Percentiles rank a stretch among this genome's conserved stretches.
These are phyloP conservation scores for Tenthredo amoena DNA, from an alignment of 2,888 invertebrate species.

Conservation along the genomic window DNA sequence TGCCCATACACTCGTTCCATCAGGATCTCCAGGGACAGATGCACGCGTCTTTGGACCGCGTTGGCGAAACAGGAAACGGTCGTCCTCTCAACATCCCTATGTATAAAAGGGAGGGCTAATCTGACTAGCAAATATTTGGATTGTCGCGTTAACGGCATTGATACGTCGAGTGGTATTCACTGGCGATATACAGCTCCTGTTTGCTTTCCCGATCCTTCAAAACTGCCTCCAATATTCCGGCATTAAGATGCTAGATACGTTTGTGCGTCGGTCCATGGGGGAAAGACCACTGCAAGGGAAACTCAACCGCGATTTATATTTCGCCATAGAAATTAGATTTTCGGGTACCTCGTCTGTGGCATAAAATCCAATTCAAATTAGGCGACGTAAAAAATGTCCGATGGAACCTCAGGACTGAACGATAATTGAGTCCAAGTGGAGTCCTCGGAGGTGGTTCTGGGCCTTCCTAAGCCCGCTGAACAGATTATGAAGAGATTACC, in stretches of 20 bases:
- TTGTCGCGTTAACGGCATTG: conserved; percentile 75
- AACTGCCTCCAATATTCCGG: conserved; percentile 63
- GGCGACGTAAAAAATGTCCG: neutral
- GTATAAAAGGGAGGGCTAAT: conserved; percentile 66
- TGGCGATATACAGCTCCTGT: conserved; percentile 55
- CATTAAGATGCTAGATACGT: conserved; percentile 72
- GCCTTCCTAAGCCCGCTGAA: conserved; percentile 35
- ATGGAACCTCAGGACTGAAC: neutral
- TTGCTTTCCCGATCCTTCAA: conserved; percentile 59
- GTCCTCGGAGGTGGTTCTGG: conserved; percentile 17
- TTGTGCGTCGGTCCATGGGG: conserved; percentile 56
- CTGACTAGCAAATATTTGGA: conserved; percentile 77
- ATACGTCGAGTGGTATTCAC: conserved; percentile 70
- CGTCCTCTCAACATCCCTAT: neutral
- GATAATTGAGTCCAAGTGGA: conserved; percentile 28
- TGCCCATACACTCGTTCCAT: too few relatives aligned
- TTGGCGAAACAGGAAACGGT: conserved; percentile 49
- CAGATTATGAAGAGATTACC: conserved; percentile 49
- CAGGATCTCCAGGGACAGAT: conserved; percentile 16
- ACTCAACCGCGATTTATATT: neutral
- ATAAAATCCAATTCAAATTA: too few relatives aligned
- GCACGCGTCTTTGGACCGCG: conserved; percentile 12
- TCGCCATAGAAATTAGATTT: neutral
- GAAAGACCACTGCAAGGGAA: neutral
- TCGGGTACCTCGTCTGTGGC: too few relatives aligned